Base-by-base conservation (phyloP, 2,113 vertebrate species). In the Neogale vison region DNA sequence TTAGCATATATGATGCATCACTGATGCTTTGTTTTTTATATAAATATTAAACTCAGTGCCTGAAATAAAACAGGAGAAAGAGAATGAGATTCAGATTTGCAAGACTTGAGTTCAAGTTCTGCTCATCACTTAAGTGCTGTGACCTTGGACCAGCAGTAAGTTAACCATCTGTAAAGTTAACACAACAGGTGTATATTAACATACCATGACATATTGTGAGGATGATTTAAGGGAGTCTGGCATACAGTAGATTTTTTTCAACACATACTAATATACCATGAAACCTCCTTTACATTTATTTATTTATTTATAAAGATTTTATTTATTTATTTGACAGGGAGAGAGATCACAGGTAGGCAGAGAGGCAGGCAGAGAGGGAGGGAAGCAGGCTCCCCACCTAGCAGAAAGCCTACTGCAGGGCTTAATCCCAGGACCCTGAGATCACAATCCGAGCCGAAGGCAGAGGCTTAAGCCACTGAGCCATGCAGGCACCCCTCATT, bases 11-110 rank as follows among this genome's bases (percentile, higher is more conserved):
- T 17, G 26, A 10, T 82, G 29, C 31, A 31, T 71, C 5, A 11
- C 12, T 31, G 57, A 26, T 94, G 6, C 59, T 93, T 77, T 90
- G 39, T 20, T 82, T 89, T 90, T 52, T 65, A 97, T 93, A 93
- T 45, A 96, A 86, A 90, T 67, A 67, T 63, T 50, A 24, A 72
- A 36, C 23, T 42, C 67, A 67, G 55, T 65, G 13, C 31, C 47
- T 77, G 26, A 31, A 67, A 14, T 61, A 57, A 55, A 84, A 63
- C 4, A 5, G 59, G 36, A 29, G n/a, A 52, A 92, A 36, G 18
- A 88, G 29, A 94, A 89, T 72, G 47, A 36, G 47, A 52, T 89
- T 92, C 76, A 26, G 29, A 26, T 39, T 13, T 72, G 82, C 45
- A 90, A 90, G 52, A 87, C 14, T 63, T 65, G 55, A 18, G 76